phyloP scores from a whole-genome alignment of 2,797 vertebrate species.

The Sparus aurata region DNA sequence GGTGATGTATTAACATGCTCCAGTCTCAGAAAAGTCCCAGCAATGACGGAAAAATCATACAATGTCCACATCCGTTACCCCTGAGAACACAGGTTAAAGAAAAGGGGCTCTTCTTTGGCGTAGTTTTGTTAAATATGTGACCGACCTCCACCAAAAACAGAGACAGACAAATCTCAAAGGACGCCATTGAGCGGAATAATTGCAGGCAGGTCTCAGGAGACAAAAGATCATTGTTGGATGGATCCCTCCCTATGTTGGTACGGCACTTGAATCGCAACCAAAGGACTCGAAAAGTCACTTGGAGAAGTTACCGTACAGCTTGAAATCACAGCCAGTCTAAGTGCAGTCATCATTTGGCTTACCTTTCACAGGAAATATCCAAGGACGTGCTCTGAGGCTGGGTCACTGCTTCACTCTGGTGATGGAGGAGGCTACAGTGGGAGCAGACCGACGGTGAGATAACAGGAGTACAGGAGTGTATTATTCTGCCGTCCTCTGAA shows the following conservation, averaged over 20 bases:
- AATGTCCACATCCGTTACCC: not conserved
- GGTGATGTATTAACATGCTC: slow-evolving; percentile 63
- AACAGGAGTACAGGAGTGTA: slow-evolving; percentile 33
- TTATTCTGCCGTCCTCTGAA: slow-evolving; percentile 33
- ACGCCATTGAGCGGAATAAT: slow-evolving; percentile 60
- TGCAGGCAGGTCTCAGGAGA: slow-evolving; percentile 62
- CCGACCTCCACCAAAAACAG: slow-evolving; percentile 37
- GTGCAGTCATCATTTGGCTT: not conserved
- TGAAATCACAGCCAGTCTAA: not conserved
- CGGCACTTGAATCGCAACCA: slow-evolving; percentile 3
- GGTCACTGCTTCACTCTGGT: slow-evolving; percentile 15
- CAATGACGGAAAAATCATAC: not conserved
- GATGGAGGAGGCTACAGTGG: slow-evolving; percentile 53
- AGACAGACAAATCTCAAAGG: slow-evolving; percentile 56
- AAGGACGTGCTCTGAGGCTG: slow-evolving; percentile 5
- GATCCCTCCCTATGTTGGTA: slow-evolving; percentile 42
- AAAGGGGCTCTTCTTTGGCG: not conserved
- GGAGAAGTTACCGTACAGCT: not conserved
- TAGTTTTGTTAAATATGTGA: not conserved
- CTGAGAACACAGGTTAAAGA: not conserved
- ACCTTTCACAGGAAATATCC: slow-evolving; percentile 46
- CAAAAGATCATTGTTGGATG: slow-evolving; percentile 68
- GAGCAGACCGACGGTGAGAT: slow-evolving; percentile 32
- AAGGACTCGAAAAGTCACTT: not conserved
- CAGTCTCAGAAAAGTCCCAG: slow-evolving; percentile 1